Base-by-base conservation (phyloP, 2,113 vertebrate genomes). In the Brachyistius frenatus region DNA sequence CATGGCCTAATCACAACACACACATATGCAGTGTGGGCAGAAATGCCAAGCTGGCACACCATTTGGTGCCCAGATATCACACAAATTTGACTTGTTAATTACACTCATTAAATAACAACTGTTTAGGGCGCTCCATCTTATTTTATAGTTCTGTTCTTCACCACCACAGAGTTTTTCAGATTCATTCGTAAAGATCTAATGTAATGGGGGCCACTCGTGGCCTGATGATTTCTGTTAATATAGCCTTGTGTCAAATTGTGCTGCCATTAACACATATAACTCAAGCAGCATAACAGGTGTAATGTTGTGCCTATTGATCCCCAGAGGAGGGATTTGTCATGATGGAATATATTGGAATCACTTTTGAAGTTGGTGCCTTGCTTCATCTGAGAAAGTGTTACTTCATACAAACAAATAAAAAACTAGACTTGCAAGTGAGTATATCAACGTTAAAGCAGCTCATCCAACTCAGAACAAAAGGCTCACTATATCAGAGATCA, bases 101-200 rank as follows among this genome's bases (percentile, higher is more conserved):
- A 85, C 81, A 47, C 75, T 88, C 75, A 84, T 91, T 91, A 88
- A 89, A 89, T 85, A 89, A 89, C 83, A 91, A 88, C 84, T 84
- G 82, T 83, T 91, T 87, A 65, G 71, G 9, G 56, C 32, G n/a
- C 77, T 83, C 50, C 47, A 14, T 84, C 52, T 81, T 89, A 73
- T 83, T 90, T 85, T 76, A 79, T 68, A 61, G 74, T 75, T 74
- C 35, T 80, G 70, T 54, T 83, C 68, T 76, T 81, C 57, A 32
- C 37, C 47, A 39, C 41, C 13, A n/a, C 53, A 47, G 41, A 78
- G 57, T 76, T 84, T 75, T 68, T 60, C 23, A n/a, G 36, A 62
- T 84, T 77, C 39, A 74, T 72, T 83, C 54, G 63, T 81, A 54
- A 58, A 81, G 49, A 62, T 67, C 35, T 80, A 81, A 80, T 76